Evolutionary conservation across 2,113 vertebrate species (phyloP).

Genomic region (Collichthys lucidus): DNA sequence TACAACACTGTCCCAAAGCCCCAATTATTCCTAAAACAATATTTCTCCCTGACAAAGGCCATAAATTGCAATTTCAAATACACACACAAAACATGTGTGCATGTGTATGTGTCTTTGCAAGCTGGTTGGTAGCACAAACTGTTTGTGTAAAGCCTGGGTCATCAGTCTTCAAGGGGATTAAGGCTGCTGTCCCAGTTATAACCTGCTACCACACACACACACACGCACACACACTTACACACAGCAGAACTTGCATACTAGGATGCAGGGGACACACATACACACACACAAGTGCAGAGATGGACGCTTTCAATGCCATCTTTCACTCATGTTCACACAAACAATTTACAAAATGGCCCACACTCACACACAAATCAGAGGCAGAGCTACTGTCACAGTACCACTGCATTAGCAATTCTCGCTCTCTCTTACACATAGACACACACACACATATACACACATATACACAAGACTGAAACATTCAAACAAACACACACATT

Average conservation of each 20-base stretch:
- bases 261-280: conserved; percentile 10
- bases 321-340: conserved; percentile 7
- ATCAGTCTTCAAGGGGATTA: conserved; percentile 68
- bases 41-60: conserved; percentile 54
- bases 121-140: conserved; percentile 22
- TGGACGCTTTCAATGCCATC: conserved; percentile 13
- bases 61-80: conserved; percentile 37
- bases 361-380: conserved; percentile 15
- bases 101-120: conserved; percentile 1
- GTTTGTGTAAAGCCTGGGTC: conserved; percentile 54
- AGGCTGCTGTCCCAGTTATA: conserved; percentile 48
- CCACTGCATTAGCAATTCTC: background rate
- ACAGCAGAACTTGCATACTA: background rate
- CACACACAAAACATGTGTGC: background rate
- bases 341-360: conserved; percentile 8
- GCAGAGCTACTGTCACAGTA: conserved; percentile 10
- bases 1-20: conserved; percentile 45
- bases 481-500: background rate
- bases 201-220: conserved; percentile 14
- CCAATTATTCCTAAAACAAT: conserved; percentile 64
- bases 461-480: conserved; percentile 38
- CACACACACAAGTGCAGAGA: conserved; percentile 3
- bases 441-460: conserved; percentile 1
- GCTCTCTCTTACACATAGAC: background rate
- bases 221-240: conserved; percentile 23